These are phyloP conservation scores for Prunella strophiata DNA, from an alignment of 2,797 vertebrate species.

Conservation along the genomic window DNA sequence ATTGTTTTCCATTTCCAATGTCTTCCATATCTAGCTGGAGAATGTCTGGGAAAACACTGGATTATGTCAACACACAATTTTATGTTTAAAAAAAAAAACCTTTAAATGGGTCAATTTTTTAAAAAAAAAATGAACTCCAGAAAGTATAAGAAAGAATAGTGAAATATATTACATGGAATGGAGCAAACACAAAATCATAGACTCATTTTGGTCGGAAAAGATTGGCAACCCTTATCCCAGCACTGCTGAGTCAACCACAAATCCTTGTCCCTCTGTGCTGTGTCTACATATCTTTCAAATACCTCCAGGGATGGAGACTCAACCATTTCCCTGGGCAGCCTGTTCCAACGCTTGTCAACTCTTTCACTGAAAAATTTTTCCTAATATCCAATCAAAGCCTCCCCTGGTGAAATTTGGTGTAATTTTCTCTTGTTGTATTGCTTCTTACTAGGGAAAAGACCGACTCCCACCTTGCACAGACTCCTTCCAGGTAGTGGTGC, in stretches of 20 bases:
- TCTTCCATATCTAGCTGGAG: background rate
- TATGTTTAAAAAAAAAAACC: fast-evolving
- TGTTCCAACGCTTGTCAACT: background rate
- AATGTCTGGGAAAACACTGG: background rate
- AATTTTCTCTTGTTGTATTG: background rate
- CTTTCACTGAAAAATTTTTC: background rate
- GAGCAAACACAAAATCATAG: background rate
- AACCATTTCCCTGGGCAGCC: background rate
- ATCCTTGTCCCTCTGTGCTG: background rate
- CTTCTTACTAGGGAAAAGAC: background rate
- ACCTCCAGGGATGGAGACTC: background rate
- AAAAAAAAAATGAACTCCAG: fast-evolving
- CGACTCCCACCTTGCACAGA: fast-evolving
- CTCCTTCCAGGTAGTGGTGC: background rate
- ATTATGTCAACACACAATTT: background rate
- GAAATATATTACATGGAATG: background rate
- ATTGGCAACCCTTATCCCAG: background rate
- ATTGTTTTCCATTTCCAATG: background rate
- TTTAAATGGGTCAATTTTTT: background rate
- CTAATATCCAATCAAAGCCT: background rate
- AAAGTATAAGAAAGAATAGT: background rate
- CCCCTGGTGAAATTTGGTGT: background rate
- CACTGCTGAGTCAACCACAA: background rate
- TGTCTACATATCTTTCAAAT: background rate
- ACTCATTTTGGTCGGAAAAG: background rate